Base-by-base conservation (phyloP, 2,797 vertebrate genomes). In the Poecilia velifera region DNA sequence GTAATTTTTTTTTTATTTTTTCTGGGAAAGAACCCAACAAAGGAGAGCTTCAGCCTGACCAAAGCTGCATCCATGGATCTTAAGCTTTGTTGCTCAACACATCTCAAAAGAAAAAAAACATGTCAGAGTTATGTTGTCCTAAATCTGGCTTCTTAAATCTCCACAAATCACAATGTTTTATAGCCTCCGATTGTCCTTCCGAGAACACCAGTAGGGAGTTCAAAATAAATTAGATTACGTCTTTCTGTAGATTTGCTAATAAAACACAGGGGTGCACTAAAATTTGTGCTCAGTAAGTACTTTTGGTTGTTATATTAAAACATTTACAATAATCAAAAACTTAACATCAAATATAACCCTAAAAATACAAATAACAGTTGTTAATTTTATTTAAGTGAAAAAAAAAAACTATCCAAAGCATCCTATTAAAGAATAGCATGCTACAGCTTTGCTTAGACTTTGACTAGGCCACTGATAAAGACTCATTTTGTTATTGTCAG, bases 131-230 rank as follows among this genome's bases (percentile, higher is more conserved):
- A 41, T 22, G 73, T 73, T 84, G 57, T 76, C 46, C 66, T 66
- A 80, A 68, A 66, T 82, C 51, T 79, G 57, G 74, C 76, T 36
- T 13, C 49, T 47, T 39, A 39, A 73, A 84, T 84, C 78, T 84
- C 47, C 68, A 82, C 76, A 81, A 81, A 81, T 76, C 68, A n/a
- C 34, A 74, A 13, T 6, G 18, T 36, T 64, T 34, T 36, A 66
- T 20, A 66, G 18, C 34, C 62, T 36, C 18, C 18, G 7, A 18
- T 22, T 66, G 6, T 66, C 62, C 31, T 66, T 66, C 34, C 7
- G 3, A 39, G 6, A 66, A 36, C 1, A 66, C 8, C 1, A 66
- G 10, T 7, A 66, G 62, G 62, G 18, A 20, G 34, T 20, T 62
- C 20, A 64, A 62, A 66, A 64, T 8, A 22, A 66, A 20, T 59